Evolutionary conservation across 2,888 invertebrate genomes (phyloP).

Genomic region (Tenthredo scrophulariae): DNA sequence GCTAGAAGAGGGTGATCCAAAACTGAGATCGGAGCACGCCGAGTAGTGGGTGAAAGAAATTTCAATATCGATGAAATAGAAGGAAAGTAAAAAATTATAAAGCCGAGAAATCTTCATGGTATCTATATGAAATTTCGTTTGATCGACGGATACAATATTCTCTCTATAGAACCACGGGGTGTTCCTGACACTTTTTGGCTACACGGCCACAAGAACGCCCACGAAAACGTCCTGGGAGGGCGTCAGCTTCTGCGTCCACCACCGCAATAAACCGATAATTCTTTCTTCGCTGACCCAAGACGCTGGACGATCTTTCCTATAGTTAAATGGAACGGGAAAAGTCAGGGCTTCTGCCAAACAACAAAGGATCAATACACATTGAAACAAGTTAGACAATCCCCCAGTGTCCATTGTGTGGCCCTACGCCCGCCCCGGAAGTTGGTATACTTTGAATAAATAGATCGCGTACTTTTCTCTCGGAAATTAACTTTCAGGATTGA

Average conservation of each 20-base stretch:
- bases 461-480: not conserved
- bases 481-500: not conserved
- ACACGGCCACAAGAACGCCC: not conserved
- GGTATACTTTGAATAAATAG: conserved; percentile 14
- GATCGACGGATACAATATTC: conserved; percentile 19
- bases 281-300: conserved; percentile 34
- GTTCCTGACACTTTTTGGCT: conserved; percentile 12
- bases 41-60: not conserved
- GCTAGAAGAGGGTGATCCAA: not conserved
- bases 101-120: not conserved
- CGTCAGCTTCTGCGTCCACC: conserved; percentile 35
- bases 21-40: not conserved
- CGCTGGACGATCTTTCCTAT: conserved; percentile 15
- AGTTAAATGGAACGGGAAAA: conserved; percentile 40
- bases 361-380: conserved; percentile 48
- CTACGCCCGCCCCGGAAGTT: conserved; percentile 7
- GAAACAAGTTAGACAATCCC: conserved; percentile 32
- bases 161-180: conserved; percentile 24
- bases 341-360: conserved; percentile 49
- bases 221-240: not conserved
- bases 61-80: not conserved
- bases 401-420: not conserved
- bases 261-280: conserved; percentile 51
- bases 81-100: not conserved
- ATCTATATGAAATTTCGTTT: not conserved